These are phyloP conservation scores for Hydractinia echinata DNA, from an alignment of 30 jellyfish, hydroid and myxozoan species.

Conservation along the genomic window DNA sequence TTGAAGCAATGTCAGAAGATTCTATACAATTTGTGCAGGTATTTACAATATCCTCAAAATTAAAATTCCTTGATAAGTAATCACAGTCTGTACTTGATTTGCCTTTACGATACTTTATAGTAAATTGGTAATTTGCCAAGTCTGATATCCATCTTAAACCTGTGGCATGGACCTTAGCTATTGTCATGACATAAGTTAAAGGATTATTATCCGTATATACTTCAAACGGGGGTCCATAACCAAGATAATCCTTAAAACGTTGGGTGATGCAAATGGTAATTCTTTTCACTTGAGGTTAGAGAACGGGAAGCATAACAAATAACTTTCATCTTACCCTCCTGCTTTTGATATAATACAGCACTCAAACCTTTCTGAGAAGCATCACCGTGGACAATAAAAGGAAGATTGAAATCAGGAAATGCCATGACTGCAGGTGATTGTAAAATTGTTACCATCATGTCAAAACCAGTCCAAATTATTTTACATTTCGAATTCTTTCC, in stretches of 20 bases:
- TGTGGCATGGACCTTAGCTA: slow-evolving; percentile 36
- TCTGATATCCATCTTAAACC: slow-evolving; percentile 28
- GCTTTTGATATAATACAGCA: slow-evolving; percentile 37
- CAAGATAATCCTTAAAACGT: slow-evolving; percentile 27
- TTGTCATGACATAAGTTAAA: slow-evolving; percentile 23
- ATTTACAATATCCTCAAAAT: too few relatives aligned
- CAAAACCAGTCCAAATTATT: too few relatives aligned
- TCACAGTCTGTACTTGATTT: slow-evolving; percentile 33
- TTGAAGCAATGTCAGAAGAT: too few relatives aligned
- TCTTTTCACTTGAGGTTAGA: slow-evolving; percentile 29
- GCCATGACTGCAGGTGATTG: too few relatives aligned
- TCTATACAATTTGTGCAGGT: too few relatives aligned
- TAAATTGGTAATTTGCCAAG: slow-evolving; percentile 22
- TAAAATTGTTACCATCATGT: too few relatives aligned
- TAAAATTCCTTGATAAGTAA: slow-evolving; percentile 17
- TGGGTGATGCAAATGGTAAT: slow-evolving; percentile 31
- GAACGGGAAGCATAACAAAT: slow-evolving; percentile 38
- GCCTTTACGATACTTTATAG: slow-evolving; percentile 23
- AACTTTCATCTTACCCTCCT: slow-evolving; percentile 27
- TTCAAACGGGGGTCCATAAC: slow-evolving; percentile 27
- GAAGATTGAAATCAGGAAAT: too few relatives aligned
- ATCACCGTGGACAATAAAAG: slow-evolving; percentile 25
- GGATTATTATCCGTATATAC: slow-evolving; percentile 43
- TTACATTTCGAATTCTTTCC: too few relatives aligned
- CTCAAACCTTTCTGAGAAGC: slow-evolving; percentile 22